Evolutionary conservation across 2,888 invertebrate species (phyloP).

Genomic region (Volucella inflata): DNA sequence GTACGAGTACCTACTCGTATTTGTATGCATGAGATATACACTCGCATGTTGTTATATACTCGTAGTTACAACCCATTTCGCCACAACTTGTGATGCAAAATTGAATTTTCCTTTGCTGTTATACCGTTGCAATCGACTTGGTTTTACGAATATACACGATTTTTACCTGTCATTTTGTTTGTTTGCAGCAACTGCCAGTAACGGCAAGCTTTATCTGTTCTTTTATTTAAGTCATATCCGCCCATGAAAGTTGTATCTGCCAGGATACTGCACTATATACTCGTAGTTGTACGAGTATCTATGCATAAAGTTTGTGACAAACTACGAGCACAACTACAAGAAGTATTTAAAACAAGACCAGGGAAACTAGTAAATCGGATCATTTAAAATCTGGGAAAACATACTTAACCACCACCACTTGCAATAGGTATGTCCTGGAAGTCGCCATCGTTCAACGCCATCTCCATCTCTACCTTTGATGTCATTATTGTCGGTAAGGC

Average conservation of each 20-base stretch:
- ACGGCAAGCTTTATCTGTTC: constrained; percentile 7
- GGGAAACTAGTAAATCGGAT: constrained; percentile 56
- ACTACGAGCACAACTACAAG: constrained; percentile 12
- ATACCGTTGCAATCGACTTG: constrained; percentile 12
- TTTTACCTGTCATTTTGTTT: constrained; percentile 58
- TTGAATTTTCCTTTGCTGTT: constrained; percentile 56
- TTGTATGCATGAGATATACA: constrained; percentile 24
- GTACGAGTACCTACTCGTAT: too few relatives aligned
- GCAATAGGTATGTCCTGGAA: background rate
- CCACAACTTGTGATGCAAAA: constrained; percentile 24
- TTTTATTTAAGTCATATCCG: background rate
- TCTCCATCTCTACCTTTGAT: too few relatives aligned
- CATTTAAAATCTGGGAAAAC: constrained; percentile 28
- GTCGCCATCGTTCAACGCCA: too few relatives aligned
- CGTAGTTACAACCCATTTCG: too few relatives aligned
- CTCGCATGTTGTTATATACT: too few relatives aligned
- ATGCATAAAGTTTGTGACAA: constrained; percentile 19
- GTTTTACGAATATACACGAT: constrained; percentile 42
- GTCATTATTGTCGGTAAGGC: too few relatives aligned
- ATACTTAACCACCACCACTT: background rate
- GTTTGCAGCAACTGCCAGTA: constrained; percentile 49
- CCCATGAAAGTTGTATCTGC: background rate
- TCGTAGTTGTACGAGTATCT: background rate
- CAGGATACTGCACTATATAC: background rate
- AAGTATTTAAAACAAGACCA: constrained; percentile 7